Evolutionary conservation across 30 jellyfish, hydroid and myxozoan species (phyloP).

Genomic region (Aurelia sp.): DNA sequence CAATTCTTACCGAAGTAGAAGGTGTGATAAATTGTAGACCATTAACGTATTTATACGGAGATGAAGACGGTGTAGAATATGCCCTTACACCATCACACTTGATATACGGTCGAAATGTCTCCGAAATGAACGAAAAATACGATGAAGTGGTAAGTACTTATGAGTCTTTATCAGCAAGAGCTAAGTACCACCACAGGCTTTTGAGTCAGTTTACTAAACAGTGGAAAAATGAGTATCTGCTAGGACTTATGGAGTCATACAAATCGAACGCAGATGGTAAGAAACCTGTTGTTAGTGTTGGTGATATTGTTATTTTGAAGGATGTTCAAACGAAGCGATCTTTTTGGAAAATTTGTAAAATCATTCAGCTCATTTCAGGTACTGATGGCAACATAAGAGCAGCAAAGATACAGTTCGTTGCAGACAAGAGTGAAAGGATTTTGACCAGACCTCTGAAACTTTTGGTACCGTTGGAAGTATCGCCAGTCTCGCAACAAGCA

Average conservation of each 20-base stretch:
- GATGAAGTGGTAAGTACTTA: conserved; percentile 42
- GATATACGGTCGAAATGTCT: conserved; percentile 16
- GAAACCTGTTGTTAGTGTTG: conserved; percentile 1
- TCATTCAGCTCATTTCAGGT: conserved; percentile 31
- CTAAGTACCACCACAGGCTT: conserved; percentile 22
- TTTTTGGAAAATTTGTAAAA: conserved; percentile 42
- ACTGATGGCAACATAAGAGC: conserved; percentile 58
- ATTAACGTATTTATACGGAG: conserved; percentile 24
- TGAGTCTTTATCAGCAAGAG: conserved; percentile 26
- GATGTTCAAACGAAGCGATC: conserved; percentile 33
- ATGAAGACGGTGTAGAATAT: conserved; percentile 20
- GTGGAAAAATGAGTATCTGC: conserved; percentile 60
- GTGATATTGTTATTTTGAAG: conserved; percentile 25
- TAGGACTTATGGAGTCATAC: conserved; percentile 20
- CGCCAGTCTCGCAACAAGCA: background rate
- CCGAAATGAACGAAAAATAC: background rate
- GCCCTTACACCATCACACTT: conserved; percentile 34
- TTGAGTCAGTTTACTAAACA: conserved; percentile 23
- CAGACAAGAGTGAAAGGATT: conserved; percentile 21
- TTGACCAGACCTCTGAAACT: background rate
- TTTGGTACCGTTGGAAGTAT: conserved; percentile 49
- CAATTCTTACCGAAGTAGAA: conserved; percentile 55
- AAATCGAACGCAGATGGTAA: background rate
- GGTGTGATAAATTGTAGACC: conserved; percentile 38
- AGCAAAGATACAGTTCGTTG: conserved; percentile 29